Percentiles rank a stretch among this genome's conserved stretches.
Evolutionary conservation across 2,888 invertebrate genomes (phyloP).

Genomic region (Ellobium chinense): DNA sequence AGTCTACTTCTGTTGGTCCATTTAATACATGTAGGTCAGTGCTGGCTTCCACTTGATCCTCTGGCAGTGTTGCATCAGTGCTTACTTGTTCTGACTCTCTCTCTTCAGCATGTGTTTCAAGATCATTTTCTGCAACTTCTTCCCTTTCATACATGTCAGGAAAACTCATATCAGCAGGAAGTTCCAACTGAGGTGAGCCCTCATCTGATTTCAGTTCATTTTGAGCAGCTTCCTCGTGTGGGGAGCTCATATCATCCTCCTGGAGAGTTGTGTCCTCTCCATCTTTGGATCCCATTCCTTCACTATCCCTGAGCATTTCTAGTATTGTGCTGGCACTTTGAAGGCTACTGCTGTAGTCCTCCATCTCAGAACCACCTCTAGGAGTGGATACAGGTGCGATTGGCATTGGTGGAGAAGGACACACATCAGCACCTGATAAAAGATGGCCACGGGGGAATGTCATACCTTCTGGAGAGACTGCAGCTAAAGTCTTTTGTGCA

Average conservation of each 20-base stretch:
- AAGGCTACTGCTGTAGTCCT: constrained; percentile 57
- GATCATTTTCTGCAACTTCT: not conserved
- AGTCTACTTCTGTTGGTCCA: constrained; percentile 82
- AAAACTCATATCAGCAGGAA: constrained; percentile 40
- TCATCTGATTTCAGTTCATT: constrained; percentile 58
- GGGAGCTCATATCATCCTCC: constrained; percentile 64
- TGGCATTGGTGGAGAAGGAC: constrained; percentile 62
- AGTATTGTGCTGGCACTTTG: constrained; percentile 61
- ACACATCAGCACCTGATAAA: constrained; percentile 50
- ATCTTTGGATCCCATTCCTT: constrained; percentile 40
- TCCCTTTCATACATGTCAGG: constrained; percentile 22
- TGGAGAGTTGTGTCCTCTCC: constrained; percentile 50
- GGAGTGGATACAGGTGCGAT: constrained; percentile 63
- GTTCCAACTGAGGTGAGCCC: constrained; percentile 48
- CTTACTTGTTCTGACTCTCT: not conserved
- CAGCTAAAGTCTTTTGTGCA: constrained; percentile 58
- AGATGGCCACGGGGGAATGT: constrained; percentile 29
- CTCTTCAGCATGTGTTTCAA: not conserved
- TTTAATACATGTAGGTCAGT: constrained; percentile 66
- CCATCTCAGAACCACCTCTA: constrained; percentile 51
- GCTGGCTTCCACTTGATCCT: not conserved
- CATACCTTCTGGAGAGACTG: constrained; percentile 53
- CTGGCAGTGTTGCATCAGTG: not conserved
- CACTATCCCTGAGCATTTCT: constrained; percentile 57
- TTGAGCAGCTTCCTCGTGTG: constrained; percentile 75